Conservation (phyloP, 2,113 vertebrate species). For the Phycodurus eques region DNA sequence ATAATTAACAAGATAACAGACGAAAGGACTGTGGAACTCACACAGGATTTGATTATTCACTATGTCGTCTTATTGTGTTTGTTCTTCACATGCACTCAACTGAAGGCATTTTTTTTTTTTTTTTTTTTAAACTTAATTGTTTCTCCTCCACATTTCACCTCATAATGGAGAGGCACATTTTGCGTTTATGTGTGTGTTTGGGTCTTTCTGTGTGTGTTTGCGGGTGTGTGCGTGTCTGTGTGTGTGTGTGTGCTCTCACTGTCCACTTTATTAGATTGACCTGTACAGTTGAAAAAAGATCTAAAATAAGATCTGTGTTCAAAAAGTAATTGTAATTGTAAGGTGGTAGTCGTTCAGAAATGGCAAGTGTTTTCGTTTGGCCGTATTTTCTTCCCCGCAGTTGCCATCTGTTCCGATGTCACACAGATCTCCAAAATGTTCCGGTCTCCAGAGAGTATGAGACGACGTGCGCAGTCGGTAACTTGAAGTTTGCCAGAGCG, state of each 20-base stretch:
- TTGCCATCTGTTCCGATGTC: too few species aligned
- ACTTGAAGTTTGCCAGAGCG: too few species aligned
- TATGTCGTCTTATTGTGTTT: conserved; percentile 10
- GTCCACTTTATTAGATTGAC: neutral
- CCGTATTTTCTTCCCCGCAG: too few species aligned
- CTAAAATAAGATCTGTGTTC: neutral
- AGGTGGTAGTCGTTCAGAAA: neutral
- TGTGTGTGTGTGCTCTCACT: neutral
- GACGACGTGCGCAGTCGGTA: too few species aligned
- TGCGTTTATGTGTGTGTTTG: neutral
- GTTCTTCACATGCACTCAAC: conserved; percentile 4
- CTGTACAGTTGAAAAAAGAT: neutral
- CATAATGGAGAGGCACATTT: neutral
- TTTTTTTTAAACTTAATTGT: neutral
- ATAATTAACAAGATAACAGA: conserved; percentile 71
- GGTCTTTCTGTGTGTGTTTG: too few species aligned
- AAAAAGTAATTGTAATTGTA: neutral
- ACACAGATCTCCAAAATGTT: too few species aligned
- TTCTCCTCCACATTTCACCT: neutral
- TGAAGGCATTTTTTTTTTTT: conserved; percentile 3
- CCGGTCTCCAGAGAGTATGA: too few species aligned
- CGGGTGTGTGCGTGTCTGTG: too few species aligned
- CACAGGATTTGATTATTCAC: conserved; percentile 34
- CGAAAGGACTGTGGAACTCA: conserved; percentile 51
- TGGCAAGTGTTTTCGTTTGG: too few species aligned